Evolutionary conservation across 1,140 invertebrate genomes (phyloP).

Genomic region (Triops cancriformis): DNA sequence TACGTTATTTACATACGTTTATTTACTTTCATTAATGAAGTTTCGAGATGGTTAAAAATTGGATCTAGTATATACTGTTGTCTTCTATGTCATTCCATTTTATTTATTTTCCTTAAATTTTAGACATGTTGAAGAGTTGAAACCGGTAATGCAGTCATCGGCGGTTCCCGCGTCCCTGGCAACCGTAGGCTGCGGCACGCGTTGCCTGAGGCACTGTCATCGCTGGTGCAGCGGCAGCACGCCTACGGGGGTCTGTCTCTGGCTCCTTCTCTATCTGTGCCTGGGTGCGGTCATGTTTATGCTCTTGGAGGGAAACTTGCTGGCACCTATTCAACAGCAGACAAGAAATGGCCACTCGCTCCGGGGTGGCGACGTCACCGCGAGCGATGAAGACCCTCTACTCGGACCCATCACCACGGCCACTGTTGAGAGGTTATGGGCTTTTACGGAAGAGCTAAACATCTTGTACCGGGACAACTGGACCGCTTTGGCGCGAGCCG

Average conservation of each 20-base stretch:
- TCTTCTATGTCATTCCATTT: neutral
- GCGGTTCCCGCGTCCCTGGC: neutral
- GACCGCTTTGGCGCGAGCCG: constrained; percentile 40
- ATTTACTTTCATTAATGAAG: too few relatives aligned
- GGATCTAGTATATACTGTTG: neutral
- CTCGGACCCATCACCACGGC: constrained; percentile 19
- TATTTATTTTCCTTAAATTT: neutral
- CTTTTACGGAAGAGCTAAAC: constrained; percentile 49
- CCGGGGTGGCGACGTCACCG: neutral
- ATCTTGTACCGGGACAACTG: constrained; percentile 51
- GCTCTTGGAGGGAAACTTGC: constrained; percentile 41
- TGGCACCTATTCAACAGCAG: neutral
- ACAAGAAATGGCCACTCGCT: neutral
- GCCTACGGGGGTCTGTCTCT: constrained; percentile 45
- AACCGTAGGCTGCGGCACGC: neutral
- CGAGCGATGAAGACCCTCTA: constrained; percentile 10
- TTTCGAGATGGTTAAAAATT: too few relatives aligned
- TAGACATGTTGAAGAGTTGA: neutral
- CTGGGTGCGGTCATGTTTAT: constrained; percentile 54
- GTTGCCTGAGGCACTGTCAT: constrained; percentile 22
- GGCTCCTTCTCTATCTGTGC: constrained; percentile 50
- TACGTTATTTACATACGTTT: too few relatives aligned
- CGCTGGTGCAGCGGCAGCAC: constrained; percentile 41
- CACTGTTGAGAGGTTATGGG: constrained; percentile 41
- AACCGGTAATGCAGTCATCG: neutral